Evolutionary conservation across 2,888 invertebrate species (phyloP).

Genomic region (Hyppa rectilinea): DNA sequence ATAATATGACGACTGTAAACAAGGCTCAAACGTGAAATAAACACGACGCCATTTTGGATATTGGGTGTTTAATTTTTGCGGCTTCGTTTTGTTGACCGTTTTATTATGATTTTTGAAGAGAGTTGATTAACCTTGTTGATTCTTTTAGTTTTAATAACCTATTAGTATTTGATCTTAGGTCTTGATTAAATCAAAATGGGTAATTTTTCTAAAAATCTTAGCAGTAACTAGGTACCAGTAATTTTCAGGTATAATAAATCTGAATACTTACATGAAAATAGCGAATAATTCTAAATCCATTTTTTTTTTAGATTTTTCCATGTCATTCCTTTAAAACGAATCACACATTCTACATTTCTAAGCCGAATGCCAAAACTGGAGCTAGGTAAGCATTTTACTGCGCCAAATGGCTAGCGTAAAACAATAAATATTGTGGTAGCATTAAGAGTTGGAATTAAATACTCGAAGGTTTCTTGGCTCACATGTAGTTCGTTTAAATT

Average conservation of each 20-base stretch:
- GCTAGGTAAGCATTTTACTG: constrained; percentile 14
- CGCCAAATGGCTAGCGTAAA: constrained; percentile 33
- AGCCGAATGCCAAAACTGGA: constrained; percentile 21
- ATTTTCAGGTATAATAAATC: too few species aligned
- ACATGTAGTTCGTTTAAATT: too few species aligned
- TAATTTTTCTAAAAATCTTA: too few species aligned
- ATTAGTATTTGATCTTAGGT: not conserved
- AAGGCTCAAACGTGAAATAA: constrained; percentile 19
- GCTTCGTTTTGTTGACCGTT: constrained; percentile 3
- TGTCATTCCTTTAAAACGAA: not conserved
- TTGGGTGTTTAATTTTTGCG: constrained; percentile 9
- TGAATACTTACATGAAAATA: too few species aligned
- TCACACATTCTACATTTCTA: constrained; percentile 14
- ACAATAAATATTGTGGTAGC: constrained; percentile 38
- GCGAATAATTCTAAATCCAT: not conserved
- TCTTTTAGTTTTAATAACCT: not conserved
- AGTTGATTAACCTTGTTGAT: not conserved
- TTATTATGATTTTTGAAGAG: not conserved
- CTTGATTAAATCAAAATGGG: too few species aligned
- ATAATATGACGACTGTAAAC: constrained; percentile 37
- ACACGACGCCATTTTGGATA: constrained; percentile 22
- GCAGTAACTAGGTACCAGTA: too few species aligned
- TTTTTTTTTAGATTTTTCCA: not conserved
- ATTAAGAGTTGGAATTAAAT: constrained; percentile 2
- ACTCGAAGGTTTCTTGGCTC: constrained; percentile 10